Evolutionary conservation across 2,888 invertebrate genomes (phyloP).

Genomic region (Hydraecia micacea): DNA sequence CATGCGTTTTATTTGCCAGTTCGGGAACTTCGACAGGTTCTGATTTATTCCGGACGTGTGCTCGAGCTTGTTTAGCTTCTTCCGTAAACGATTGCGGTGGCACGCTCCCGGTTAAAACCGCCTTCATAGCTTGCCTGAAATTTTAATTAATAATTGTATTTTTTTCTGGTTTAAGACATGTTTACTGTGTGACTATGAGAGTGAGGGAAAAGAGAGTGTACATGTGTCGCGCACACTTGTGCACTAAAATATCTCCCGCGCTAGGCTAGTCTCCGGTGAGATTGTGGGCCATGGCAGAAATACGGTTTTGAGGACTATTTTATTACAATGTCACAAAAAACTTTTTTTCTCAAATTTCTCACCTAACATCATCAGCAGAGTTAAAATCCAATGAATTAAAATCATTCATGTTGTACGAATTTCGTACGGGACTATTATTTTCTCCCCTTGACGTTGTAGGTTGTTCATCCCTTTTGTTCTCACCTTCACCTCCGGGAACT

Average conservation of each 20-base stretch:
- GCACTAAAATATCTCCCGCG: not conserved
- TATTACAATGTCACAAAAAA: not conserved
- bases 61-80: constrained; percentile 7
- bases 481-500: constrained; percentile 16
- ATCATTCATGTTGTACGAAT: constrained; percentile 66
- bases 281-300: not conserved
- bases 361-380: constrained; percentile 81
- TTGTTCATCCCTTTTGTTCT: constrained; percentile 29
- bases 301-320: not conserved
- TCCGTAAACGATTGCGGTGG: constrained; percentile 37
- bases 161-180: not conserved
- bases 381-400: constrained; percentile 72
- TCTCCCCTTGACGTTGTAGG: constrained; percentile 50
- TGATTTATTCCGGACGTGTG: not conserved
- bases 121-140: constrained; percentile 78
- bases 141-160: not conserved
- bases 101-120: constrained; percentile 56
- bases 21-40: constrained; percentile 27
- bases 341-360: constrained; percentile 21
- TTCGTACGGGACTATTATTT: constrained; percentile 17
- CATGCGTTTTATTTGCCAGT: not conserved
- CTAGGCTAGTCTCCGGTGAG: not conserved
- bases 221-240: not conserved
- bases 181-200: not conserved
- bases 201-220: not conserved